A percentile compares a stretch with the other conserved stretches of the same genome.
These are phyloP conservation scores for Hymenopus coronatus DNA, from an alignment of 2,888 invertebrate genomes.

Conservation along the genomic window DNA sequence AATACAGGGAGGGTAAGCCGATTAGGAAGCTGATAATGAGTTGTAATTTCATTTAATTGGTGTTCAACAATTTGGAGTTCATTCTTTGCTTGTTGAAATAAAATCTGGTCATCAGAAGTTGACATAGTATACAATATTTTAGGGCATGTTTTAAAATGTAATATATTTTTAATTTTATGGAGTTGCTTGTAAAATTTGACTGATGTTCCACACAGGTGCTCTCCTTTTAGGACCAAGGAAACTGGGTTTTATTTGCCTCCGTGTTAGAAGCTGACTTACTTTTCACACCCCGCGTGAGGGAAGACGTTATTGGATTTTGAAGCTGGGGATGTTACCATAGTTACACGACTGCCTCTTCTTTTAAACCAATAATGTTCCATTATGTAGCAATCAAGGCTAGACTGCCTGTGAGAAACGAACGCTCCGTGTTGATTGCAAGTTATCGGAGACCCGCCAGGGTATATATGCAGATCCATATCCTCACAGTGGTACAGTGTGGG, in stretches of 20 bases:
- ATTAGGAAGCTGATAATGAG: too few species aligned
- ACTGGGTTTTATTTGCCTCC: not conserved
- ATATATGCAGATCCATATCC: conserved; percentile 1
- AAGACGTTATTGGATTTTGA: conserved; percentile 33
- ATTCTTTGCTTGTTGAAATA: too few species aligned
- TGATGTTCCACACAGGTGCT: too few species aligned
- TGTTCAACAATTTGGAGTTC: too few species aligned
- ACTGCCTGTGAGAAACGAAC: not conserved
- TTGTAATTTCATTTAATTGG: too few species aligned
- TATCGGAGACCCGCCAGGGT: not conserved
- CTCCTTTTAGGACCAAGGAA: not conserved
- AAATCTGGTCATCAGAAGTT: too few species aligned
- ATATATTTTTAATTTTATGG: too few species aligned
- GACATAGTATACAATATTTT: too few species aligned
- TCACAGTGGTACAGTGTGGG: not conserved
- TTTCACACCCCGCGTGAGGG: conserved; percentile 14
- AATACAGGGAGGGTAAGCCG: too few species aligned
- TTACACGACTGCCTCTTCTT: conserved; percentile 30
- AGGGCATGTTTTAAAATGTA: too few species aligned
- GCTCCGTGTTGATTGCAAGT: conserved; percentile 16
- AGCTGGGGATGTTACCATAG: conserved; percentile 30
- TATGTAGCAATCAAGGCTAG: conserved; percentile 34
- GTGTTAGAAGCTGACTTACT: conserved; percentile 23
- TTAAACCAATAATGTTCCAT: conserved; percentile 36
- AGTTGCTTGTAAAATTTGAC: too few species aligned